phyloP scores from a whole-genome alignment of 2,888 invertebrate species.

The Pilophorus perplexus region DNA sequence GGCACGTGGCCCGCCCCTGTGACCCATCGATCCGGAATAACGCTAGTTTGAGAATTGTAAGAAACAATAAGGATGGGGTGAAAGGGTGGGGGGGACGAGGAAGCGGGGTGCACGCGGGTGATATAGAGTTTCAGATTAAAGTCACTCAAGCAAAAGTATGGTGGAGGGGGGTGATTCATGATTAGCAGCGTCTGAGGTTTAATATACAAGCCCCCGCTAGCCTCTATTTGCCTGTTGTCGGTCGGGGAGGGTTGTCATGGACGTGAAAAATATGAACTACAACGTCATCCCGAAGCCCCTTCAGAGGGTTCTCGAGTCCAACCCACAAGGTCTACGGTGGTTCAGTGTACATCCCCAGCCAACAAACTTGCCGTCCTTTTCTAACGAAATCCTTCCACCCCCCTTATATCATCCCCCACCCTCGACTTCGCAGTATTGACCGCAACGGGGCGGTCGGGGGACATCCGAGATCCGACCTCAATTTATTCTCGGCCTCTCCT shows the following conservation, averaged over 20 bases:
- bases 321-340: too few species aligned
- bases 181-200: constrained; percentile 34
- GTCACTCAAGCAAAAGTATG: constrained; percentile 14
- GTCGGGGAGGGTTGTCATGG: too few species aligned
- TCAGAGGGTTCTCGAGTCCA: too few species aligned
- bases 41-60: constrained; percentile 20
- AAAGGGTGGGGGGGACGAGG: neutral
- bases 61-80: neutral
- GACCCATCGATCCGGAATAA: constrained; percentile 26
- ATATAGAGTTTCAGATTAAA: constrained; percentile 37
- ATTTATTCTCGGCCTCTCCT: constrained; percentile 24
- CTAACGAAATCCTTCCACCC: constrained; percentile 16
- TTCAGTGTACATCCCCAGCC: too few species aligned
- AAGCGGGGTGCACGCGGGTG: constrained; percentile 4
- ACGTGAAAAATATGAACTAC: too few species aligned
- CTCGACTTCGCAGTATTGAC: constrained; percentile 11
- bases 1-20: constrained; percentile 6
- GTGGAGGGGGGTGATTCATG: constrained; percentile 18
- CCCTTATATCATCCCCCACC: neutral
- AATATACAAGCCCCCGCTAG: constrained; percentile 10
- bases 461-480: constrained; percentile 31
- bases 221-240: too few species aligned
- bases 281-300: too few species aligned
- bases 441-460: constrained; percentile 16
- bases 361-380: constrained; percentile 14